Conservation (phyloP, 2,888 invertebrate genomes). For the Limnephilus auricula region DNA sequence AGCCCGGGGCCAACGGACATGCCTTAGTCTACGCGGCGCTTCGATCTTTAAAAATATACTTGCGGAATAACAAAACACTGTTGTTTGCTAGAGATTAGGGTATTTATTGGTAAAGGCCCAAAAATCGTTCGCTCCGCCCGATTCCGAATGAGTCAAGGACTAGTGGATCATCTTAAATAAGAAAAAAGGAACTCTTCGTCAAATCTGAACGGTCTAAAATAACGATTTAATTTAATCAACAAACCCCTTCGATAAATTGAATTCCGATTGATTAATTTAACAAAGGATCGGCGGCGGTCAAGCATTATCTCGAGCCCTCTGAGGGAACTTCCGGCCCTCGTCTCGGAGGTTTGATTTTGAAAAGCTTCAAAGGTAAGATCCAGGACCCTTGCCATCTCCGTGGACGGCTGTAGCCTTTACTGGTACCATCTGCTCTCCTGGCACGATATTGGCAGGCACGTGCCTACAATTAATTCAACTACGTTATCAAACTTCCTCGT, state of each 20-base stretch:
- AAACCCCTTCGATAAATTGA: not conserved
- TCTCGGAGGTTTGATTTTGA: not conserved
- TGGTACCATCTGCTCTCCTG: not conserved
- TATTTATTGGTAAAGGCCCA: too few relatives aligned
- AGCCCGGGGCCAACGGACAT: too few relatives aligned
- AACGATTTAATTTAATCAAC: constrained; percentile 1
- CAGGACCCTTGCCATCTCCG: not conserved
- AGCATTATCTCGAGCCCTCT: constrained; percentile 5
- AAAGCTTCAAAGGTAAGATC: not conserved
- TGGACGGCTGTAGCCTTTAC: not conserved
- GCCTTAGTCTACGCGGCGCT: too few relatives aligned
- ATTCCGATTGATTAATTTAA: constrained; percentile 36
- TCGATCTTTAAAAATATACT: too few relatives aligned
- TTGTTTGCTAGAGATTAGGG: too few relatives aligned
- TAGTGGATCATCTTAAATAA: too few relatives aligned
- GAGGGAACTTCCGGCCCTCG: constrained; percentile 4
- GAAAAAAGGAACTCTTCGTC: not conserved
- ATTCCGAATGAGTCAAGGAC: too few relatives aligned
- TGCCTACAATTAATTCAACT: not conserved
- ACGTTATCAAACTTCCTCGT: not conserved
- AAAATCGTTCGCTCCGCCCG: too few relatives aligned
- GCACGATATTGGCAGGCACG: not conserved
- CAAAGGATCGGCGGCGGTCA: constrained; percentile 32
- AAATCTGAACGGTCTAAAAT: constrained; percentile 7
- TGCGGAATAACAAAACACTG: too few relatives aligned